Evolutionary conservation across 1,140 invertebrate species (phyloP).

Genomic region (Homarus americanus): DNA sequence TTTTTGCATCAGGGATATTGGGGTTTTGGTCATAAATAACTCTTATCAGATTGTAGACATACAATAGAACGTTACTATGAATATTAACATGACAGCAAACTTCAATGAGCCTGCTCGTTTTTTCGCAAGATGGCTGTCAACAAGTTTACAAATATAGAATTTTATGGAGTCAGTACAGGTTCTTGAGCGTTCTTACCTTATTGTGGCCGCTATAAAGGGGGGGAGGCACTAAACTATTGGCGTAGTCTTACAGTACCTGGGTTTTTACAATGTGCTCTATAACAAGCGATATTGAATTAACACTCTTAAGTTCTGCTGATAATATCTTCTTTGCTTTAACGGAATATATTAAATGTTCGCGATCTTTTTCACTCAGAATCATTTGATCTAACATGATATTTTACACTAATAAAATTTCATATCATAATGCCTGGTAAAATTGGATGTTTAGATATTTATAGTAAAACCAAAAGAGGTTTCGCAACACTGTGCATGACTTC

Average conservation of each 20-base stretch:
- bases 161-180: conserved; percentile 15
- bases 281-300: neutral
- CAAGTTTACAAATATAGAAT: conserved; percentile 33
- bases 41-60: neutral
- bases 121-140: conserved; percentile 2
- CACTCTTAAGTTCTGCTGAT: neutral
- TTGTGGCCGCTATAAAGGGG: neutral
- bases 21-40: neutral
- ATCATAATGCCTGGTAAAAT: neutral
- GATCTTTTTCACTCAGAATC: neutral
- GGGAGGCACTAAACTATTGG: neutral
- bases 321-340: too few species aligned
- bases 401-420: neutral
- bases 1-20: neutral
- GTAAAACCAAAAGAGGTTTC: neutral
- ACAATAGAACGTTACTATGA: neutral
- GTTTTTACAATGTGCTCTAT: neutral
- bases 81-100: conserved; percentile 4
- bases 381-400: neutral
- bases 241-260: neutral
- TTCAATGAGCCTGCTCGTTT: neutral
- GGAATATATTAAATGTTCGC: neutral
- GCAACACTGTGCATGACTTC: neutral
- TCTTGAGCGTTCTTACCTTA: neutral
- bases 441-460: neutral